Conservation (phyloP, 2,888 invertebrate species). For the Halocaridina rubra region DNA sequence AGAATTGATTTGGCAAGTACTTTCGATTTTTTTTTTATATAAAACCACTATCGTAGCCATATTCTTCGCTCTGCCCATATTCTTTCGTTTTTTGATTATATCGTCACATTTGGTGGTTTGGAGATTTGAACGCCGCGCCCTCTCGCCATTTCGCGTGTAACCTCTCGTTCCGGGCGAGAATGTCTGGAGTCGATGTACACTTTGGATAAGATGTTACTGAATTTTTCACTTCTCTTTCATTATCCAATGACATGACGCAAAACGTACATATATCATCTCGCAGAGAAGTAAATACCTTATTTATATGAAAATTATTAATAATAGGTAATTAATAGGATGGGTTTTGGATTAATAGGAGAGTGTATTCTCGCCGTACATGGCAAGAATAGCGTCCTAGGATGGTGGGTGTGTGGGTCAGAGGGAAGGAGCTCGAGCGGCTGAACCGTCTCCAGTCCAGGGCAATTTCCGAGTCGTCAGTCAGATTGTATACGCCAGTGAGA, state of each 20-base stretch:
- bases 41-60: too few species aligned
- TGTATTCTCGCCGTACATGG: not conserved
- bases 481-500: slow-evolving; percentile 43
- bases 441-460: not conserved
- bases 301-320: too few species aligned
- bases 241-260: slow-evolving; percentile 8
- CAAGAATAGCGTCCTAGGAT: too few species aligned
- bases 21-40: too few species aligned
- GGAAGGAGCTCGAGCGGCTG: not conserved
- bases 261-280: not conserved
- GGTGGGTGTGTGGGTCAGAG: not conserved
- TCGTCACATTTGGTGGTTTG: too few species aligned
- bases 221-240: not conserved
- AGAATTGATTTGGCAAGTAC: too few species aligned
- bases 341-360: not conserved
- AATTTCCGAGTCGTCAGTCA: slow-evolving; percentile 21
- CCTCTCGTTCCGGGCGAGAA: slow-evolving; percentile 36
- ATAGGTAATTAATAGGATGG: too few species aligned
- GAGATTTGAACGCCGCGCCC: slow-evolving; percentile 48
- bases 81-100: too few species aligned
- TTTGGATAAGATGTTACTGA: too few species aligned
- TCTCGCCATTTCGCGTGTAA: slow-evolving; percentile 9
- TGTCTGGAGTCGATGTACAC: slow-evolving; percentile 33
- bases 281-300: slow-evolving; percentile 3
- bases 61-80: too few species aligned